Percentiles rank a stretch among this genome's conserved stretches.
Evolutionary conservation across 2,888 invertebrate species (phyloP).

Genomic region (Pterostichus madidus): DNA sequence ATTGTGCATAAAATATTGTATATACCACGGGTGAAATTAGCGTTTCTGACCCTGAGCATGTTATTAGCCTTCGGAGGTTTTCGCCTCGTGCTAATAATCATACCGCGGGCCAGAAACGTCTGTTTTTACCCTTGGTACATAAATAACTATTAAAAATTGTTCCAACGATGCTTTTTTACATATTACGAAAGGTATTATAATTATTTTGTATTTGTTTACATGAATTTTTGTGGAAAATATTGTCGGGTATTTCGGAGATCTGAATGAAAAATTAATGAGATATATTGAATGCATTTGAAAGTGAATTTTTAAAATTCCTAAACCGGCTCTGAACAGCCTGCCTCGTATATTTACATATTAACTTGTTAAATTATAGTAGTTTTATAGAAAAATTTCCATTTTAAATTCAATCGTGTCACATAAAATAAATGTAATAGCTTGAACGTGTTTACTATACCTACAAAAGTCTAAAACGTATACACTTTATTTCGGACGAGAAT

Average conservation of each 20-base stretch:
- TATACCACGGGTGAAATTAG: too few species aligned
- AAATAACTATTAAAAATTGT: background rate
- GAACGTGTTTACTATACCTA: constrained; percentile 4
- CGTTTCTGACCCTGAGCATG: too few species aligned
- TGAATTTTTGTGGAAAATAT: constrained; percentile 15
- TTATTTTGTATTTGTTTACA: constrained; percentile 26
- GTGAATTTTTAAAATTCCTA: constrained; percentile 44
- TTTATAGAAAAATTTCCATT: constrained; percentile 53
- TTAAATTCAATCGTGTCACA: constrained; percentile 47
- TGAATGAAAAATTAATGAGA: constrained; percentile 24
- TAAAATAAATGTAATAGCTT: constrained; percentile 43
- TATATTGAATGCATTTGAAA: constrained; percentile 33
- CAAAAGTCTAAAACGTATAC: constrained; percentile 5
- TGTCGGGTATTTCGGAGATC: too few species aligned
- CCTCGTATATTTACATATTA: constrained; percentile 44
- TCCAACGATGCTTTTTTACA: background rate
- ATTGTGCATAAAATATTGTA: too few species aligned
- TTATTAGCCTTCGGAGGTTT: too few species aligned
- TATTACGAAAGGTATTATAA: constrained; percentile 19
- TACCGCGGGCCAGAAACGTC: too few species aligned
- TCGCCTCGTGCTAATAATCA: too few species aligned
- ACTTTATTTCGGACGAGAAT: background rate
- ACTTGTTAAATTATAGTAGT: constrained; percentile 33
- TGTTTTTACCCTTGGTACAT: too few species aligned
- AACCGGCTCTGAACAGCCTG: constrained; percentile 1